These are phyloP conservation scores for Ischnus inquisitorius DNA, from an alignment of 2,888 invertebrate genomes.

Conservation along the genomic window DNA sequence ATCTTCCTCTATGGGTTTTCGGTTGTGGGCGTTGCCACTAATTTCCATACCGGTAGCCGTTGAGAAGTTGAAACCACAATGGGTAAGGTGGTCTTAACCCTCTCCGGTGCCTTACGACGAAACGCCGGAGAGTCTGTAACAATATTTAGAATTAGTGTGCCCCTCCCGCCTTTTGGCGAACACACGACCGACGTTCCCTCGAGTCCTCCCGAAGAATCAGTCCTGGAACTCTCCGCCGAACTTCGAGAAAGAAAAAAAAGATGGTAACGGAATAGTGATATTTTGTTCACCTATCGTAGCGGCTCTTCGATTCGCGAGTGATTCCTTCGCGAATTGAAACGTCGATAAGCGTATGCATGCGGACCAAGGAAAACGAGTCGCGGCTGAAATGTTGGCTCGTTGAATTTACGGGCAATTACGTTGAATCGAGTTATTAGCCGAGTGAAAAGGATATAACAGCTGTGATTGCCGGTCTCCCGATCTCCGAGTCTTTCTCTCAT, in stretches of 20 bases:
- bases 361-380: constrained; percentile 44
- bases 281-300: neutral
- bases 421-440: constrained; percentile 53
- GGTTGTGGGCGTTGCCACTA: constrained; percentile 68
- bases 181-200: constrained; percentile 1
- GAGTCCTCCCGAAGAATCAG: constrained; percentile 8
- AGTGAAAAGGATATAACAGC: constrained; percentile 58
- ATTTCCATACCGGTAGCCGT: constrained; percentile 70
- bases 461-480: constrained; percentile 43
- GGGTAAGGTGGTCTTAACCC: constrained; percentile 51
- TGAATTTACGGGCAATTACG: constrained; percentile 52
- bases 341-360: neutral
- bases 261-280: neutral
- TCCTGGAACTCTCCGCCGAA: constrained; percentile 16
- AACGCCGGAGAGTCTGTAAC: constrained; percentile 48
- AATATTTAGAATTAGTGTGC: constrained; percentile 64
- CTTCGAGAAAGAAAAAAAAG: constrained; percentile 24
- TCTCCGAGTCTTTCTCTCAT: constrained; percentile 29
- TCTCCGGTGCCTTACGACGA: constrained; percentile 22
- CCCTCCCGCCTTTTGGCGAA: constrained; percentile 34
- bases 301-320: too few species aligned
- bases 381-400: constrained; percentile 24
- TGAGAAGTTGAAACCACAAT: constrained; percentile 62
- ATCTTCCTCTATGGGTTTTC: constrained; percentile 67
- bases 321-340: too few species aligned